These are phyloP conservation scores for Dendropsophus ebraccatus DNA, from an alignment of 2,113 vertebrate species.

Conservation along the genomic window DNA sequence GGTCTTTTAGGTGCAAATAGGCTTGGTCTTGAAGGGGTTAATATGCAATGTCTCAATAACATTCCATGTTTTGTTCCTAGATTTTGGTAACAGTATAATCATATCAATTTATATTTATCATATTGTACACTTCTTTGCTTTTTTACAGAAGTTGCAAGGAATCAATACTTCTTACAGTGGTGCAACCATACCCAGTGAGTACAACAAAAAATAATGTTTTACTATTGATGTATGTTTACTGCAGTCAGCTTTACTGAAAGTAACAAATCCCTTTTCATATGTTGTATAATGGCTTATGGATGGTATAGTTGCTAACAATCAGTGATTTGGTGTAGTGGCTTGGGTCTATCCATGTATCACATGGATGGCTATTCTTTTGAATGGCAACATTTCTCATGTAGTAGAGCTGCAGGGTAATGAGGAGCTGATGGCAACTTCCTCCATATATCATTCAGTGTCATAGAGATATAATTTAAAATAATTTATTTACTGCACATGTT, in stretches of 20 bases:
- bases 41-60: not conserved
- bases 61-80: not conserved
- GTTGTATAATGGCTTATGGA: no score
- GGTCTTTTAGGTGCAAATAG: no score
- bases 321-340: not conserved
- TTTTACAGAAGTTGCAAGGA: conserved; percentile 94
- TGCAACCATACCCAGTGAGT: conserved; percentile 97
- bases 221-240: not conserved
- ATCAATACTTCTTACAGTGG: conserved; percentile 94
- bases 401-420: not conserved
- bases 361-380: not conserved
- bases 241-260: not conserved
- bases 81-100: not conserved
- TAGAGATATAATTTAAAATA: not conserved
- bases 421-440: not conserved
- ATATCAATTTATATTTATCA: not conserved
- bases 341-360: not conserved
- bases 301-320: not conserved
- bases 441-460: no score
- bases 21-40: not conserved
- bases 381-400: not conserved
- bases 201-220: conserved; percentile 6
- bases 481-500: no score
- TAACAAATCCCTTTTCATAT: no score
- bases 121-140: conserved; percentile 58